Conservation (phyloP, 2,113 vertebrate species). For the Macaca fascicularis region T2T-MFA8v1.1 NC_088380.1:17229501-17230000, state of each 20-base stretch:
- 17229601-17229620: neutral
- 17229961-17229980: neutral
- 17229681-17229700: fast-evolving
- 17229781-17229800: neutral
- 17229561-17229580: neutral
- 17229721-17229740: neutral
- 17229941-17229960: neutral
- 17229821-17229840: neutral
- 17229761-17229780: neutral
- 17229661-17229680: neutral
- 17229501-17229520: neutral
- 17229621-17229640: neutral
- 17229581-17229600: neutral
- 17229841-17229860: neutral
- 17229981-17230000: neutral
- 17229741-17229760: neutral
- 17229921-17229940: neutral
- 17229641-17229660: neutral
- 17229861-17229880: neutral
- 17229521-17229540: neutral
- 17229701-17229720: fast-evolving
- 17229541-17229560: too few relatives aligned
- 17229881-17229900: neutral
- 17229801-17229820: neutral
- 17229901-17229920: neutral